Base-by-base conservation (phyloP, 2,113 vertebrate species). In the Tychaedon coryphoeus region DNA sequence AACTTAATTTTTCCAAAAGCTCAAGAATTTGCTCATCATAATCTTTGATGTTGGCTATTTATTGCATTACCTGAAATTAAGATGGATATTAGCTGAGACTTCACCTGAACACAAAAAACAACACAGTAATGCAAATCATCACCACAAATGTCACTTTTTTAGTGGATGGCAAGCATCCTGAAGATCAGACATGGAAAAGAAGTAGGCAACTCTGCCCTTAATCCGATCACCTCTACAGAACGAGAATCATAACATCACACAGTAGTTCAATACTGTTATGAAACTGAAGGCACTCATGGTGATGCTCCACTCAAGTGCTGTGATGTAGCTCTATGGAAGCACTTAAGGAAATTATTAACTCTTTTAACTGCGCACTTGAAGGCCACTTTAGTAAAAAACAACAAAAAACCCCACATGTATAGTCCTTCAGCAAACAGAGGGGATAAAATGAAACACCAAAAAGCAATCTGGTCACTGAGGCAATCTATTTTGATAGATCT, bases 401-500 rank as follows among this genome's bases (percentile, higher is more conserved):
- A 2, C 0, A 3, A 17, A 51, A 88, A 87, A 72, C 7, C 7
- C 3, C 16, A 33, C 24, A 51, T 29, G 34, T 19, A 43, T 1
- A 72, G 14, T 15, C 19, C 66, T 33, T 86, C 54, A 93, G 45
- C 31, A 88, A 86, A 64, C 50, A 83, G 0, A 0, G 18, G 5
- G 19, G 19, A 65, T 51, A 95, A 82, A 86, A 86, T 5, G 9
- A 71, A 90, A 82, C 42, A 54, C 10, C 2, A 0, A 51, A 70
- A 11, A 82, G 42, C 50, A 70, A 33, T 34, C 38, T 42, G 29
- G 74, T 23, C 81, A 57, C 11, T 23, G 54, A 92, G 62, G 71
- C 50, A 40, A 51, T 43, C 31, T 65, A 57, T 65, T 25, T 45
- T 69, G 54, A 40, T 34, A 75, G 71, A 53, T 1, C 20, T 69